Evolutionary conservation across 2,113 vertebrate genomes (phyloP).

Genomic region (Ciconia maguari): DNA sequence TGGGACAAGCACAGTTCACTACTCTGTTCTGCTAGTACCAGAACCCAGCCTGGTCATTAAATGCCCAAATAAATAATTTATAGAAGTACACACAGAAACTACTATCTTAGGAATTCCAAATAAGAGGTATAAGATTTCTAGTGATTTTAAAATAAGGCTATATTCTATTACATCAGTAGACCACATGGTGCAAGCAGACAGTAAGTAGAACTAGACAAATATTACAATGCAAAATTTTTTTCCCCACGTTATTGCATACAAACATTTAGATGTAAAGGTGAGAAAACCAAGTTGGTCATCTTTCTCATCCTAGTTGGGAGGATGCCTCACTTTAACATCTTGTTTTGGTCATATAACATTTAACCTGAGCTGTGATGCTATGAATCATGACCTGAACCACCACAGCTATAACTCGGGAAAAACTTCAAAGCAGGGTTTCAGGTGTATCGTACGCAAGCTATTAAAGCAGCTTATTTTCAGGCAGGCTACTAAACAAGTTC

Average conservation of each 20-base stretch:
- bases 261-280: background rate
- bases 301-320: background rate
- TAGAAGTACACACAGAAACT: background rate
- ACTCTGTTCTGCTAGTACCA: background rate
- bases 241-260: fast-evolving
- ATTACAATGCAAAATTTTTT: background rate
- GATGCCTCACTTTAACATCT: background rate
- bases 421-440: background rate
- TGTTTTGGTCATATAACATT: background rate
- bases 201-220: background rate
- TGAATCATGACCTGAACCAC: slow-evolving; percentile 21
- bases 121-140: background rate
- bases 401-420: background rate
- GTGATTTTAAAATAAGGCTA: background rate
- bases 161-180: background rate
- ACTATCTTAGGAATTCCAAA: background rate
- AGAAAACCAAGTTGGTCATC: background rate
- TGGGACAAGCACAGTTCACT: background rate
- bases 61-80: background rate
- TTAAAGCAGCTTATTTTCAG: background rate
- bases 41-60: background rate
- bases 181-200: background rate
- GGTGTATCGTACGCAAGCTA: background rate
- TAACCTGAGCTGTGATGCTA: background rate
- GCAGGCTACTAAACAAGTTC: background rate